Conservation (phyloP, 2,888 invertebrate species). For the Augiades crinisus region DNA sequence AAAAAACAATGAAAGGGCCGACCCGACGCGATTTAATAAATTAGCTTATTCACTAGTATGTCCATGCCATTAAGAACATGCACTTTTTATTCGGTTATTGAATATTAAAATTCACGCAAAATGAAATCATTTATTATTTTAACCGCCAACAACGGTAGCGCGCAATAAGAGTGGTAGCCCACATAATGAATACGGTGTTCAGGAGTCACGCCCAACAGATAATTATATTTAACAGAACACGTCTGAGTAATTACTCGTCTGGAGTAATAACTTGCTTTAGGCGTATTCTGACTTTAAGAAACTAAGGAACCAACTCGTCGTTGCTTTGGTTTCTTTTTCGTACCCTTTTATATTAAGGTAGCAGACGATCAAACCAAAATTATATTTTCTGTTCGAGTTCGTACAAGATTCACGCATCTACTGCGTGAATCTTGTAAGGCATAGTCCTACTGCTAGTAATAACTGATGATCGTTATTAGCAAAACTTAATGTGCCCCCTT, state of each 20-base stretch:
- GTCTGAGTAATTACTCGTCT: slow-evolving; percentile 34
- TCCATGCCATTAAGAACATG: slow-evolving; percentile 16
- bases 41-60: slow-evolving; percentile 19
- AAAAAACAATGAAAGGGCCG: slow-evolving; percentile 5
- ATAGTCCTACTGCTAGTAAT: no score
- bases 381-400: no score
- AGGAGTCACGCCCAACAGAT: slow-evolving; percentile 38
- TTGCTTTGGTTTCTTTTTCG: not conserved
- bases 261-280: slow-evolving; percentile 45
- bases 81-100: slow-evolving; percentile 25
- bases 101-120: slow-evolving; percentile 22
- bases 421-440: no score
- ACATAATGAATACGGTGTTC: slow-evolving; percentile 47
- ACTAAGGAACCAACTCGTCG: not conserved
- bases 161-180: slow-evolving; percentile 33
- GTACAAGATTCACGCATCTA: no score
- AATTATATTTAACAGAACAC: slow-evolving; percentile 44
- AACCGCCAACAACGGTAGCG: slow-evolving; percentile 34
- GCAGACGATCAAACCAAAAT: no score
- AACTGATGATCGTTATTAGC: no score
- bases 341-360: no score
- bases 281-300: slow-evolving; percentile 24
- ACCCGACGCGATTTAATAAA: slow-evolving; percentile 21
- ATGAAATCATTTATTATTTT: slow-evolving; percentile 23
- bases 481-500: no score